Conservation (phyloP, 2,113 vertebrate genomes). For the Nothoprocta perdicaria region DNA sequence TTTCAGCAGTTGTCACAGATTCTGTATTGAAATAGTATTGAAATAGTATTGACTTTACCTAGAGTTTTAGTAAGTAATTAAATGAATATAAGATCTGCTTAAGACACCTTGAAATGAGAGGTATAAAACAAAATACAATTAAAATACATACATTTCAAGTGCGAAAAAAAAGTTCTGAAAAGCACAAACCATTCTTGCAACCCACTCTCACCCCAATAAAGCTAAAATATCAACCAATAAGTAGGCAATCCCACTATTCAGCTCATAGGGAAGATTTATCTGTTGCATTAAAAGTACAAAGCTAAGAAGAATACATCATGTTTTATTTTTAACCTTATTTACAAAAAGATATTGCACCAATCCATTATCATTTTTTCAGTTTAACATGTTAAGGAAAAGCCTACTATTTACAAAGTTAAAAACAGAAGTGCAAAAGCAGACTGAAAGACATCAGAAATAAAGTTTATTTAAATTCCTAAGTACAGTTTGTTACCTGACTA, state of each 20-base stretch:
- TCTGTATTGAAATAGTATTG: conserved; percentile 53
- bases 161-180: conserved; percentile 41
- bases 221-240: conserved; percentile 18
- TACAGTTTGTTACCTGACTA: conserved; percentile 75
- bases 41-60: conserved; percentile 44
- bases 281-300: conserved; percentile 29
- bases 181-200: not conserved
- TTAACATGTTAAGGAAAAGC: conserved; percentile 52
- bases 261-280: conserved; percentile 24
- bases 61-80: conserved; percentile 59
- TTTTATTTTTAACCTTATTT: conserved; percentile 75
- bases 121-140: conserved; percentile 41
- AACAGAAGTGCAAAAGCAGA: conserved; percentile 73
- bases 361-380: conserved; percentile 44
- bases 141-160: conserved; percentile 47
- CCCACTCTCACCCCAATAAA: not conserved
- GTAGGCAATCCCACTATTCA: conserved; percentile 1
- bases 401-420: conserved; percentile 72
- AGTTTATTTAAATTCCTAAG: conserved; percentile 76
- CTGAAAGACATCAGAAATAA: conserved; percentile 60
- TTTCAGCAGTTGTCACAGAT: not conserved
- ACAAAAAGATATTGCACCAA: conserved; percentile 72
- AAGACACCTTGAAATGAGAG: conserved; percentile 1
- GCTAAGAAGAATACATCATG: conserved; percentile 38
- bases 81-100: conserved; percentile 3